These are phyloP conservation scores for Oscheius myriophilus DNA, from an alignment of 2,888 invertebrate species.

Conservation along the genomic window DNA sequence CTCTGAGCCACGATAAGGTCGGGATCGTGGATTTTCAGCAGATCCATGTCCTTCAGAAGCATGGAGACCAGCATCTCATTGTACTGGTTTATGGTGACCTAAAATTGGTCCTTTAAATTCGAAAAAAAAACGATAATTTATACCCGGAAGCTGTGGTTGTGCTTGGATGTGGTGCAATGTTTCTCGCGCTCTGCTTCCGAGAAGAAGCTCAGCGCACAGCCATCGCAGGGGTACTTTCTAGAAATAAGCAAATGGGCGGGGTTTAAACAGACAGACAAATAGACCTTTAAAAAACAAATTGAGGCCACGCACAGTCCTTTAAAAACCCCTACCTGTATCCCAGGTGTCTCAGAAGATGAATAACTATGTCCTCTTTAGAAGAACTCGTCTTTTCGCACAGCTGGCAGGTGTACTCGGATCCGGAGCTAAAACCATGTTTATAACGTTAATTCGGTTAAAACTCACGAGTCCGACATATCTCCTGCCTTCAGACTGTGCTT, in stretches of 20 bases:
- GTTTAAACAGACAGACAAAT: neutral
- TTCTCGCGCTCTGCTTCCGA: constrained; percentile 12
- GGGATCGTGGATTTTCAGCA: constrained; percentile 6
- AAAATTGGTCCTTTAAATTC: neutral
- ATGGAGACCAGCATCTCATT: constrained; percentile 16
- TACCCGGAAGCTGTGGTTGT: constrained; percentile 13
- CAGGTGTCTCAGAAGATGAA: neutral
- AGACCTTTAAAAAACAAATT: too few species aligned
- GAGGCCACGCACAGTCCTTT: too few species aligned
- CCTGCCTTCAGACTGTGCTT: neutral
- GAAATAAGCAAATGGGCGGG: neutral
- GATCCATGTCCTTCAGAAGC: constrained; percentile 12
- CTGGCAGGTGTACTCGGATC: neutral
- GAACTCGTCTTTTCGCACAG: neutral
- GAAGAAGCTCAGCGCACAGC: constrained; percentile 11
- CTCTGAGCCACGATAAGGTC: constrained; percentile 3
- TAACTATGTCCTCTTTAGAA: neutral
- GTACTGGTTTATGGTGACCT: constrained; percentile 12
- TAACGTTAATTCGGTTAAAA: neutral
- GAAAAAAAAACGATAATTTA: neutral
- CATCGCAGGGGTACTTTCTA: constrained; percentile 20
- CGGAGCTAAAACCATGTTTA: neutral
- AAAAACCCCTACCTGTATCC: neutral
- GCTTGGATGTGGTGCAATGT: constrained; percentile 10
- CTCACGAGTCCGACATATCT: neutral